These are phyloP conservation scores for Linnaemya vulpina DNA, from an alignment of 2,888 invertebrate genomes.

Conservation along the genomic window DNA sequence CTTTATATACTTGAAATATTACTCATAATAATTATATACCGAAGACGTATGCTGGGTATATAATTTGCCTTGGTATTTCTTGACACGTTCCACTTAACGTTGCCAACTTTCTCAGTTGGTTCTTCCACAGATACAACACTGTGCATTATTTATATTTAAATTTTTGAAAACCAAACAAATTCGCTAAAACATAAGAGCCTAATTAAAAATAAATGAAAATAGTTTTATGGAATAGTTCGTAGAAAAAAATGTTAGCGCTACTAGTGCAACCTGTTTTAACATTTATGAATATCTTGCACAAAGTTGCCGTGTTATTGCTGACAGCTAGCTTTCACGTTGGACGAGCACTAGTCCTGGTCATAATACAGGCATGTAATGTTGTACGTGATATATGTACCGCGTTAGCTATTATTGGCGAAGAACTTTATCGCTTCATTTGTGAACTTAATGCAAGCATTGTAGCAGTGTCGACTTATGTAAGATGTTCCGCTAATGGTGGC, in stretches of 20 bases:
- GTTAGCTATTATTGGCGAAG: constrained; percentile 72
- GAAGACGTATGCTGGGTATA: too few relatives aligned
- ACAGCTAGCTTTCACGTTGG: constrained; percentile 73
- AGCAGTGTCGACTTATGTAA: constrained; percentile 65
- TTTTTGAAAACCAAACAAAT: constrained; percentile 40
- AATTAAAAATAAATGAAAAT: constrained; percentile 1
- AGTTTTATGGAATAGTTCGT: too few relatives aligned
- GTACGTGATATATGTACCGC: constrained; percentile 62
- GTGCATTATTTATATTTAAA: constrained; percentile 12
- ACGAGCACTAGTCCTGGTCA: constrained; percentile 66
- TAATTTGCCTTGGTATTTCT: too few relatives aligned
- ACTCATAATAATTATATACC: too few relatives aligned
- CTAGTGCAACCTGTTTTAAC: constrained; percentile 59
- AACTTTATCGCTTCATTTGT: constrained; percentile 72
- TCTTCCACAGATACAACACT: constrained; percentile 14
- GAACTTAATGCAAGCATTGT: constrained; percentile 69
- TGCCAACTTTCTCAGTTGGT: constrained; percentile 9
- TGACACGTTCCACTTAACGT: too few relatives aligned
- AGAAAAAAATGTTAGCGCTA: constrained; percentile 37
- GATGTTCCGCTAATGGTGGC: constrained; percentile 70
- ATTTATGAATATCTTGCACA: constrained; percentile 60
- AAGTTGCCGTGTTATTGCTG: constrained; percentile 43
- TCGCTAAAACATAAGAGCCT: neutral
- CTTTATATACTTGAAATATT: too few relatives aligned
- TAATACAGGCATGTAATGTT: constrained; percentile 64